These are phyloP conservation scores for Xanthorhoe spadicearia DNA, from an alignment of 2,888 invertebrate genomes.

Conservation along the genomic window DNA sequence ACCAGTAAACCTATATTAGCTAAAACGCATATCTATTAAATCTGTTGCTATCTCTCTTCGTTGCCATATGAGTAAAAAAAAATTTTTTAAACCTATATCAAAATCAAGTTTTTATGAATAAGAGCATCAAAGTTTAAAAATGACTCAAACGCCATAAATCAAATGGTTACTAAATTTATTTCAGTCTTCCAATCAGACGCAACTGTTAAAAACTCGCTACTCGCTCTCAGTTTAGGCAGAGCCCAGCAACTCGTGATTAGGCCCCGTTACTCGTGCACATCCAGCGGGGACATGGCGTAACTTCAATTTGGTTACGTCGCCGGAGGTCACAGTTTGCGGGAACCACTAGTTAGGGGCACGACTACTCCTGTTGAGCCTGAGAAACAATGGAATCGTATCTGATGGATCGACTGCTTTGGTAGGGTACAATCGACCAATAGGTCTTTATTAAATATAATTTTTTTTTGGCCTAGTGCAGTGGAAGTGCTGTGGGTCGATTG, in stretches of 20 bases:
- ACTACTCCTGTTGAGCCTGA: slow-evolving; percentile 31
- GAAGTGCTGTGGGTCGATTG: too few species aligned
- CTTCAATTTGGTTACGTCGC: slow-evolving; percentile 50
- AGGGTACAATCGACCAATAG: not conserved
- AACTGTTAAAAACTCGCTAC: not conserved
- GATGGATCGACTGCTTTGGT: too few species aligned
- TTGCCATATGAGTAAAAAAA: too few species aligned
- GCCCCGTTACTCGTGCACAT: slow-evolving; percentile 64
- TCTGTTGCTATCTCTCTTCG: too few species aligned
- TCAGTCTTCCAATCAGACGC: not conserved
- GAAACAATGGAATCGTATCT: slow-evolving; percentile 30
- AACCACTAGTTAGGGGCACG: slow-evolving; percentile 33
- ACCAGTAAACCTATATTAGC: too few species aligned
- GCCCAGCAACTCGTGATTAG: slow-evolving; percentile 63
- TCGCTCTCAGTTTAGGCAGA: slow-evolving; percentile 11
- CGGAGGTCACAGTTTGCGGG: slow-evolving; percentile 37
- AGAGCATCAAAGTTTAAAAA: too few species aligned
- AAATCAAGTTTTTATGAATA: too few species aligned
- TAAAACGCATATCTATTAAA: too few species aligned
- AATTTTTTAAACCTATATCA: too few species aligned
- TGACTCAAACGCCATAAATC: not conserved
- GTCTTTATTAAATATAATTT: too few species aligned
- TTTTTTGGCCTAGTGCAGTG: too few species aligned
- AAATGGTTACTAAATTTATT: too few species aligned
- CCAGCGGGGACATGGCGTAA: slow-evolving; percentile 56